These are phyloP conservation scores for Lanistes nyassanus DNA, from an alignment of 1,140 invertebrate species.

Conservation along the genomic window DNA sequence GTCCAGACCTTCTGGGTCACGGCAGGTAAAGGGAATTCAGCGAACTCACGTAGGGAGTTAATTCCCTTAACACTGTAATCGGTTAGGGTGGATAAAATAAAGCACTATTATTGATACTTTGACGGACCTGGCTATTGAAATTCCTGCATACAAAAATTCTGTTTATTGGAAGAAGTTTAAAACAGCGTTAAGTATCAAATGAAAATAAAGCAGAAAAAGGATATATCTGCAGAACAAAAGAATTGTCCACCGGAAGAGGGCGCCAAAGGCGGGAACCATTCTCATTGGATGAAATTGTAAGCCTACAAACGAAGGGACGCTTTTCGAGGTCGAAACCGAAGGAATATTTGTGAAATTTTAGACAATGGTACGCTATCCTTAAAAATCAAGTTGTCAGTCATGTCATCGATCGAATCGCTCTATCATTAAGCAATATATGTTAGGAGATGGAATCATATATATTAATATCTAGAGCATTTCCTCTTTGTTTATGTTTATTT, in stretches of 20 bases:
- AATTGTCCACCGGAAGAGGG: conserved; percentile 12
- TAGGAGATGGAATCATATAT: neutral
- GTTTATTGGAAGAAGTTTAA: neutral
- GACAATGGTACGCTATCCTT: conserved; percentile 15
- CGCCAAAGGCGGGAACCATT: conserved; percentile 17
- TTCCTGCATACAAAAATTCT: neutral
- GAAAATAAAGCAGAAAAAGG: too few relatives aligned
- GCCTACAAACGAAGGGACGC: conserved; percentile 75
- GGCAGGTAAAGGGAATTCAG: too few relatives aligned
- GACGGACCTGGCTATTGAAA: neutral
- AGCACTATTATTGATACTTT: neutral
- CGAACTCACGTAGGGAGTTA: too few relatives aligned
- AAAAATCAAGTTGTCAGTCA: neutral
- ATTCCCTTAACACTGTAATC: neutral
- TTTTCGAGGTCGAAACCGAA: conserved; percentile 54
- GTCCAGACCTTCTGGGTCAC: too few relatives aligned
- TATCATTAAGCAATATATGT: neutral
- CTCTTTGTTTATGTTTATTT: conserved; percentile 23
- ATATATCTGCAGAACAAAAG: neutral
- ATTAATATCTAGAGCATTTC: neutral
- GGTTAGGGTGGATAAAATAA: neutral
- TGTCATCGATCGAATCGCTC: neutral
- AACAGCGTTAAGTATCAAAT: too few relatives aligned
- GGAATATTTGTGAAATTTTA: neutral
- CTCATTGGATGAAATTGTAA: conserved; percentile 4